Conservation (phyloP, 2,797 vertebrate species). For the Hapalemur alaotrensis region DNA sequence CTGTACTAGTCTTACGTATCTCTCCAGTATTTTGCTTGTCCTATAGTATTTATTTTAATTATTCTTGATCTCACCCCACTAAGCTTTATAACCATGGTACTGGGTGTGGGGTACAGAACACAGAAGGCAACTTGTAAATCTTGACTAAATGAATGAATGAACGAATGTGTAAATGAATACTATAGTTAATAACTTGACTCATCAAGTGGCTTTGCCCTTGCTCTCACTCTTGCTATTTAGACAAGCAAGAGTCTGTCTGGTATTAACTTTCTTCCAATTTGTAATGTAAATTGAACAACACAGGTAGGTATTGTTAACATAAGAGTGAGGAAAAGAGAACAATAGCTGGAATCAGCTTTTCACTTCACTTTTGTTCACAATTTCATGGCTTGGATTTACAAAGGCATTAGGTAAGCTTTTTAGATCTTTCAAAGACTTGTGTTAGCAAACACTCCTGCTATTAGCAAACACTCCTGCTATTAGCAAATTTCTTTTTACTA, state of each 20-base stretch:
- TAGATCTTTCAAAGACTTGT: not conserved
- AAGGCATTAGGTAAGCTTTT: not conserved
- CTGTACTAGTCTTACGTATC: not conserved
- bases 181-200: not conserved
- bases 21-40: not conserved
- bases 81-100: not conserved
- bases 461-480: too few species aligned
- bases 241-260: not conserved
- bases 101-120: too few species aligned
- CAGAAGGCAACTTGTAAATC: not conserved
- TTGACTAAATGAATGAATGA: not conserved
- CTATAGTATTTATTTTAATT: not conserved
- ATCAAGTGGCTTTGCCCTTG: not conserved
- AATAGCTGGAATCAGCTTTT: not conserved
- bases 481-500: not conserved
- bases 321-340: not conserved
- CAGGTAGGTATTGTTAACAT: not conserved
- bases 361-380: not conserved
- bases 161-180: not conserved
- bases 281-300: not conserved
- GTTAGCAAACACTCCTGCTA: not conserved
- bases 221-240: not conserved
- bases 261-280: not conserved
- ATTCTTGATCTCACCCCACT: not conserved
- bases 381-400: not conserved